Evolutionary conservation across 2,888 invertebrate genomes (phyloP).

Genomic region (Mayetiola destructor): DNA sequence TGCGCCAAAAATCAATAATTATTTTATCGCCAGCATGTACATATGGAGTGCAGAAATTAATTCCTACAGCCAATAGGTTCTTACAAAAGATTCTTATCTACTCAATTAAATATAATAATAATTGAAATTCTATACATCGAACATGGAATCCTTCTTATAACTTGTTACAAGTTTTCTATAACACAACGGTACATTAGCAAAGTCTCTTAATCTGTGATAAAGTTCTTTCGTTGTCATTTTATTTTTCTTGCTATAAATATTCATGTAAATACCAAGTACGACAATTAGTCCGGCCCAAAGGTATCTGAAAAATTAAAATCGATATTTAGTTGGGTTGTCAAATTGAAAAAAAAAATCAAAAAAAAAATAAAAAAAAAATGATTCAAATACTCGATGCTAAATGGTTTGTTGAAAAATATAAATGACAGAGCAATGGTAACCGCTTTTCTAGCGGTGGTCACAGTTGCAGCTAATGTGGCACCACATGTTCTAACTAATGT

Average conservation of each 20-base stretch:
- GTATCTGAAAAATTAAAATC: constrained; percentile 48
- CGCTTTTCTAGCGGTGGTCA: constrained; percentile 81
- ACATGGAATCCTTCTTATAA: background rate
- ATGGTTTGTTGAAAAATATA: constrained; percentile 85
- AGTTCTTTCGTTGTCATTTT: constrained; percentile 28
- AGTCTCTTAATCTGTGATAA: background rate
- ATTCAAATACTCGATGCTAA: constrained; percentile 70
- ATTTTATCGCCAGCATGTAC: constrained; percentile 56
- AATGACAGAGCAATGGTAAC: constrained; percentile 87
- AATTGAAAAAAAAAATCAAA: background rate
- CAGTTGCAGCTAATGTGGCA: constrained; percentile 79
- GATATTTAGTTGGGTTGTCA: background rate
- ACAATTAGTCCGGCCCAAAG: constrained; percentile 83
- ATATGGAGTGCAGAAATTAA: constrained; percentile 38
- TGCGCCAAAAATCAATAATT: constrained; percentile 76
- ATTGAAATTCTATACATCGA: background rate
- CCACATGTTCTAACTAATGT: constrained; percentile 79
- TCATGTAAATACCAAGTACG: constrained; percentile 83
- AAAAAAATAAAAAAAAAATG: background rate
- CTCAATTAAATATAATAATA: no score
- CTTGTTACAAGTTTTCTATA: background rate
- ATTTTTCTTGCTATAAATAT: constrained; percentile 69
- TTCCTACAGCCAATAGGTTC: no score
- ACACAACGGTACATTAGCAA: background rate
- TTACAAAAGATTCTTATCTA: no score